phyloP scores from a whole-genome alignment of 2,797 vertebrate species.

The Liasis olivaceus region DNA sequence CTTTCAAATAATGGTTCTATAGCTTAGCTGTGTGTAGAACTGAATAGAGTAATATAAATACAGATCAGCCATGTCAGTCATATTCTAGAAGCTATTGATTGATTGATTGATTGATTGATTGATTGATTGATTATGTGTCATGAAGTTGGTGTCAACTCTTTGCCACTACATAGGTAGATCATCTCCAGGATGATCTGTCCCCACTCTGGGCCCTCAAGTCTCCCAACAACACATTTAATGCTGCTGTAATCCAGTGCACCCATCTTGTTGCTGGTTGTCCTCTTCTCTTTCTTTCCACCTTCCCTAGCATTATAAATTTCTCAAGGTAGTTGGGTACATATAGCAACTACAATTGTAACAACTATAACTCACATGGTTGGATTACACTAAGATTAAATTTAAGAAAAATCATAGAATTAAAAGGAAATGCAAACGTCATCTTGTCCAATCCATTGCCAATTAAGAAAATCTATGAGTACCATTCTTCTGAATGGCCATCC shows the following conservation, averaged over 20 bases:
- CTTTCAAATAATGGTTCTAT: neutral
- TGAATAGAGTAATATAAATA: neutral
- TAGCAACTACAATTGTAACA: neutral
- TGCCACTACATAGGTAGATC: no score
- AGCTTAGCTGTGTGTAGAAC: neutral
- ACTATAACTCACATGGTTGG: neutral
- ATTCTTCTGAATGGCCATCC: neutral
- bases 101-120: no score
- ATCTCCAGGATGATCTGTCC: no score
- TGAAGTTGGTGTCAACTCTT: no score
- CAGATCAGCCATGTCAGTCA: neutral
- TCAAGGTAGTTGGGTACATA: neutral
- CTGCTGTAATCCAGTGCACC: neutral
- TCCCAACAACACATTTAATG: neutral
- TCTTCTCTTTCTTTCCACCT: neutral
- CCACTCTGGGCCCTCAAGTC: neutral
- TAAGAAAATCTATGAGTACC: neutral
- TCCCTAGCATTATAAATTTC: neutral
- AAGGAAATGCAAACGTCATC: neutral
- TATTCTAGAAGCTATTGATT: neutral
- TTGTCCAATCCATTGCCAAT: neutral
- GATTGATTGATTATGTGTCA: no score
- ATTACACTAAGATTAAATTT: conserved; percentile 32
- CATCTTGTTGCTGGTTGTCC: neutral
- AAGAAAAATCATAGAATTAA: neutral